Conservation (phyloP, 2,797 vertebrate species). For the Tachyglossus aculeatus region DNA sequence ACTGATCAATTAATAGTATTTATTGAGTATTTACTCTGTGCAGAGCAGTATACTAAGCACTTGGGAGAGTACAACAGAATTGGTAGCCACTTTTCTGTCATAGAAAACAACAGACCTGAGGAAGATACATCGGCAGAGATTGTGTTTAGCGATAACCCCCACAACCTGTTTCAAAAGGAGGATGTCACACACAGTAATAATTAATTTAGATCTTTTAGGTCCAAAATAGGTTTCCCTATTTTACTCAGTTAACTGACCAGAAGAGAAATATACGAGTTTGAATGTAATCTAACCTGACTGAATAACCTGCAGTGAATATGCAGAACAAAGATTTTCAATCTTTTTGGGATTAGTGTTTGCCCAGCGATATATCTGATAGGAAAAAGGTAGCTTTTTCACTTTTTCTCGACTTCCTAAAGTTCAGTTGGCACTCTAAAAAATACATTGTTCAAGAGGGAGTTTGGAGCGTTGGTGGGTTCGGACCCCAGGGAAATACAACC, state of each 20-base stretch:
- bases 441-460: constrained; percentile 20
- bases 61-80: too few species aligned
- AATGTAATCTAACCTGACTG: constrained; percentile 32
- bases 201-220: constrained; percentile 17
- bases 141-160: too few species aligned
- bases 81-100: too few species aligned
- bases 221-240: constrained; percentile 21
- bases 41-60: too few species aligned
- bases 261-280: constrained; percentile 43
- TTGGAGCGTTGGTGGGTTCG: constrained; percentile 18
- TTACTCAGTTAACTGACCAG: constrained; percentile 18
- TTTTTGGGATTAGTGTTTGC: constrained; percentile 46
- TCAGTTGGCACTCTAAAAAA: constrained; percentile 22
- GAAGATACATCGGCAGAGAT: too few species aligned
- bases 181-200: background rate
- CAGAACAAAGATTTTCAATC: constrained; percentile 49
- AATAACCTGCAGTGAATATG: constrained; percentile 26
- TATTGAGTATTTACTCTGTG: too few species aligned
- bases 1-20: too few species aligned
- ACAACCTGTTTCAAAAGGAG: background rate
- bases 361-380: constrained; percentile 41
- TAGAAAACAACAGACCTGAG: too few species aligned
- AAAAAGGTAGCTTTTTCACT: constrained; percentile 41
- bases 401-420: constrained; percentile 33
- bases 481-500: constrained; percentile 7